Percentiles rank a stretch among this genome's conserved stretches.
These are phyloP conservation scores for Mallotus villosus DNA, from an alignment of 2,797 vertebrate genomes.

Conservation along the genomic window DNA sequence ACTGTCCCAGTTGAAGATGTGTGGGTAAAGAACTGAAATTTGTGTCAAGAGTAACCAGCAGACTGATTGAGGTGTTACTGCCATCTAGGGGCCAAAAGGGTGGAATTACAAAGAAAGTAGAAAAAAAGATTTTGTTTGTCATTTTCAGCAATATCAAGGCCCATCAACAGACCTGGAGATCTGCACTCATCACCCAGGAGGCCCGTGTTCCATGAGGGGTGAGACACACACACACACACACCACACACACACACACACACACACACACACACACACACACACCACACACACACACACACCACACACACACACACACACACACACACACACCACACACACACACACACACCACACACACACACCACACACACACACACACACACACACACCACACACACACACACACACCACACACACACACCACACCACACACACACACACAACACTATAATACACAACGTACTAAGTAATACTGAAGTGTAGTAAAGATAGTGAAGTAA, in stretches of 20 bases:
- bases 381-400: background rate
- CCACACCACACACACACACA: background rate
- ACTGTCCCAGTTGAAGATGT: no score
- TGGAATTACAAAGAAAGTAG: no score
- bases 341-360: background rate
- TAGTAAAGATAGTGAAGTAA: no score
- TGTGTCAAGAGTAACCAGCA: no score
- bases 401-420: no score
- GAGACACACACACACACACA: slow-evolving; percentile 39
- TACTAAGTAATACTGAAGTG: no score
- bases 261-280: background rate
- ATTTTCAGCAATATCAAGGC: slow-evolving; percentile 78
- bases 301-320: background rate
- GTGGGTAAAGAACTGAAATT: no score
- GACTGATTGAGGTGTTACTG: no score
- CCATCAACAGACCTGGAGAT: slow-evolving; percentile 76
- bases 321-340: background rate
- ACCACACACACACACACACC: no score
- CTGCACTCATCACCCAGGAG: slow-evolving; percentile 86
- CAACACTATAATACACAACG: no score
- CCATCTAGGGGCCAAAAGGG: no score
- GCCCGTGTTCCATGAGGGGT: slow-evolving; percentile 95
- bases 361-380: background rate
- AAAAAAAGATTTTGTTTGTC: background rate
- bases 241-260: background rate